Base-by-base conservation (phyloP, 2,113 vertebrate genomes). In the Pluvialis apricaria region DNA sequence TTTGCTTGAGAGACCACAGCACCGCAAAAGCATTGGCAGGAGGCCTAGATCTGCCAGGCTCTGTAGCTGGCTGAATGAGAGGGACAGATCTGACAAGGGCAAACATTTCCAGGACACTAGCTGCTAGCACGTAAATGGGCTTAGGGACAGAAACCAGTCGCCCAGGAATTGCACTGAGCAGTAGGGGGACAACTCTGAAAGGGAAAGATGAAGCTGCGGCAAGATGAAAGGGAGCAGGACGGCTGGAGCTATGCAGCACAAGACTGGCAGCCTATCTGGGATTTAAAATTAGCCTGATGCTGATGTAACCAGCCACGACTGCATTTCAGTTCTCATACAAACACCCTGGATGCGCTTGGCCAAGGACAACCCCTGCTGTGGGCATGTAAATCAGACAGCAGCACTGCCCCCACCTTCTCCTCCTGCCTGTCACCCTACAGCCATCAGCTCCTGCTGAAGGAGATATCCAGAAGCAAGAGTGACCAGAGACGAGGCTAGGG, bases 11-110 rank as follows among this genome's bases (percentile, higher is more conserved):
- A 94, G 77, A 91, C 91, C 83, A 72, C 36, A 87, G 70, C 54
- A 61, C 73, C 4, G 17, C 47, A 32, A 51, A 82, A 45, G 78
- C 58, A 1, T 21, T 95, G 92, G 92, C 94, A 96, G 83, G 42
- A 87, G 89, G 91, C 94, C 94, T 94, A 66, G 89, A 94, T 72
- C 84, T 92, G 94, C 92, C 95, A 94, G 69, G 40, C 55, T 84
- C 76, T 75, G 55, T 71, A 64, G 76, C 86, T 82, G 73, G 79
- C 91, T 72, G 72, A 29, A 42, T 36, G 80, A 92, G 90, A 90
- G 60, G 82, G 90, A 86, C 73, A 76, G 49, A 82, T 62, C 88
- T 90, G 97, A 97, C 95, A 96, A 95, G 91, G 91, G 89, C 93
- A 94, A 85, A 91, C 45, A 55, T 22, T 87, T 87, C 70, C 91